Conservation (phyloP, 1,140 invertebrate genomes). For the Heliconius hewitsoni region DNA sequence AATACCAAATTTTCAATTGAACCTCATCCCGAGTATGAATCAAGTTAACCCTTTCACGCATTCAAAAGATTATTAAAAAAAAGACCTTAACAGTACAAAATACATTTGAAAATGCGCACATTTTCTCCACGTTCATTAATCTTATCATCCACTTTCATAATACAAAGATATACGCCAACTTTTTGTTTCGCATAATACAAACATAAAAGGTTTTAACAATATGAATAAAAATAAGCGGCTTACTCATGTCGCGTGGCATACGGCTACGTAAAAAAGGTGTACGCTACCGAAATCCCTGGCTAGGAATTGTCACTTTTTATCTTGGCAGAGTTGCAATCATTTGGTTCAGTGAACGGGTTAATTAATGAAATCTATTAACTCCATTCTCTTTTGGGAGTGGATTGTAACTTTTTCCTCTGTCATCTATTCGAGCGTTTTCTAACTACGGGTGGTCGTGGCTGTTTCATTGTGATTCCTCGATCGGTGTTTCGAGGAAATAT, state of each 20-base stretch:
- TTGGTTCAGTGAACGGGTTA: slow-evolving; percentile 78
- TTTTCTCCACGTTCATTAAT: slow-evolving; percentile 19
- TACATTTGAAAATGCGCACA: background rate
- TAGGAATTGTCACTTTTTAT: slow-evolving; percentile 78
- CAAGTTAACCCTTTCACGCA: background rate
- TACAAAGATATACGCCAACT: slow-evolving; percentile 26
- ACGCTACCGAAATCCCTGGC: slow-evolving; percentile 56
- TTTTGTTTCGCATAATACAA: slow-evolving; percentile 35
- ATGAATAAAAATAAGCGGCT: slow-evolving; percentile 44
- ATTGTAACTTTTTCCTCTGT: slow-evolving; percentile 67
- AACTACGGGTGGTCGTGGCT: slow-evolving; percentile 36
- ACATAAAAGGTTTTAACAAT: slow-evolving; percentile 35
- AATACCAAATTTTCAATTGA: no score
- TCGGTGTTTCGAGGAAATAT: slow-evolving; percentile 28
- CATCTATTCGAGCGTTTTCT: slow-evolving; percentile 62
- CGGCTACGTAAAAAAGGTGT: slow-evolving; percentile 48
- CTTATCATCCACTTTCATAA: slow-evolving; percentile 24
- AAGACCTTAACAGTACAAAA: background rate
- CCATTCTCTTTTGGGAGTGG: slow-evolving; percentile 64
- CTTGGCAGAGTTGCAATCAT: slow-evolving; percentile 73
- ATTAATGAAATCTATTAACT: slow-evolving; percentile 81
- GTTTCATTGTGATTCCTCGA: slow-evolving; percentile 48
- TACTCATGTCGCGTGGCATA: slow-evolving; percentile 44
- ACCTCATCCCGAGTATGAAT: background rate
- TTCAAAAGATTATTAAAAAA: background rate